Base-by-base conservation (phyloP, 2,113 vertebrate species). In the Castor canadensis region DNA sequence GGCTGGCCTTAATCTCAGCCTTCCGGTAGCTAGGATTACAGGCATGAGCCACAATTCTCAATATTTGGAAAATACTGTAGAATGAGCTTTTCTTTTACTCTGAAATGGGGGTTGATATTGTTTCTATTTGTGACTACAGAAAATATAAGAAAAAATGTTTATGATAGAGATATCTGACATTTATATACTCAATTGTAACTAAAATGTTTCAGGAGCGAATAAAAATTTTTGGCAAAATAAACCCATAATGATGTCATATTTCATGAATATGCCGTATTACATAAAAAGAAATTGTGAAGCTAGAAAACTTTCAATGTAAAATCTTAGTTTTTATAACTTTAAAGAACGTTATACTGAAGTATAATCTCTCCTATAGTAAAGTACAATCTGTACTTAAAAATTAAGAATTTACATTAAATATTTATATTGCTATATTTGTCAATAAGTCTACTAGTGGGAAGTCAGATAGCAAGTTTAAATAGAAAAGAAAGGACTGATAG, bases 31-130 rank as follows among this genome's bases (percentile, higher is more conserved):
- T n/a, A n/a, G n/a, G n/a, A n/a, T n/a, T n/a, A n/a, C n/a, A n/a
- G n/a, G n/a, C n/a, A n/a, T n/a, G n/a, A 71, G 40, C 45, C 43
- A 77, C 16, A 77, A 54, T 77, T 76, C 67, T 95, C 56, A 47
- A 11, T 79, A 91, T 77, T 81, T 77, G 52, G 94, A 91, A 96
- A 94, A 38, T 64, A 83, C 64, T 95, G 95, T 89, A n/a, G 35
- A 90, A 72, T 85, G 52, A 92, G 17, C 12, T 60, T 95, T 87
- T 81, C 28, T 76, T 85, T 92, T 86, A 45, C 64, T 72, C 43
- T 66, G 54, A 79, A 92, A 54, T 2, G 19, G 38, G 22, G 87
- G 26, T 67, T 69, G 40, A 83, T 73, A 52, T 75, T 89, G 92
- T 88, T 91, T 45, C 62, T 95, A 16, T 64, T 71, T 84, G 19